Evolutionary conservation across 2,888 invertebrate species (phyloP).

Genomic region (Bugula neritina): DNA sequence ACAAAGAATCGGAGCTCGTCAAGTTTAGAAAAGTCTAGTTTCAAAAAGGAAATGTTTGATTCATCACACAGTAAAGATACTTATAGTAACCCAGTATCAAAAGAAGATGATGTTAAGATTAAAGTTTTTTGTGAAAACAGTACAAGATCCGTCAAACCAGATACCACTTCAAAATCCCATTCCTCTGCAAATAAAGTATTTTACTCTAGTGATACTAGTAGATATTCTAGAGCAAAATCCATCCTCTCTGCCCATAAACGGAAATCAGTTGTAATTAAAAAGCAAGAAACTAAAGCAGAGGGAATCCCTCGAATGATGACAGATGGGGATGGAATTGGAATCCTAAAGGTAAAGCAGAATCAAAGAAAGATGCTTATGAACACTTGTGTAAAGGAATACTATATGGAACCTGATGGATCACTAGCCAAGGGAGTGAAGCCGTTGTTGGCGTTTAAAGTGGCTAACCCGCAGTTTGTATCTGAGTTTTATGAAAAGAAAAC

Average conservation of each 20-base stretch:
- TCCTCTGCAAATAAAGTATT: background rate
- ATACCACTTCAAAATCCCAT: background rate
- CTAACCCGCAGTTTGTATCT: conserved; percentile 21
- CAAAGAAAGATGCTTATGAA: conserved; percentile 14
- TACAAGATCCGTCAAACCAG: background rate
- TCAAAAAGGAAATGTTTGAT: too few relatives aligned
- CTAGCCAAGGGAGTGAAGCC: background rate
- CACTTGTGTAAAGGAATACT: conserved; percentile 22
- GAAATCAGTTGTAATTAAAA: background rate
- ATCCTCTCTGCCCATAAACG: background rate
- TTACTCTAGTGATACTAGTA: background rate
- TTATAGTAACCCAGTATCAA: too few relatives aligned
- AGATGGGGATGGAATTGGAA: conserved; percentile 2
- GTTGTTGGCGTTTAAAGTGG: conserved; percentile 14
- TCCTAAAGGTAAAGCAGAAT: background rate
- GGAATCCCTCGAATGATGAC: background rate
- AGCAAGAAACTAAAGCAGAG: background rate
- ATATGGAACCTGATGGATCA: background rate
- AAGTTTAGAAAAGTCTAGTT: too few relatives aligned
- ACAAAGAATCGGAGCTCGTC: background rate
- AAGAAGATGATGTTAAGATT: background rate
- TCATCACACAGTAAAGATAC: too few relatives aligned
- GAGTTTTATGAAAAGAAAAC: conserved; percentile 24
- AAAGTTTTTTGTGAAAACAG: background rate
- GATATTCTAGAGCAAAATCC: background rate